Percentiles rank a stretch among this genome's conserved stretches.
These are phyloP conservation scores for Sinhomidia bicolor DNA, from an alignment of 2,888 invertebrate species.

Conservation along the genomic window DNA sequence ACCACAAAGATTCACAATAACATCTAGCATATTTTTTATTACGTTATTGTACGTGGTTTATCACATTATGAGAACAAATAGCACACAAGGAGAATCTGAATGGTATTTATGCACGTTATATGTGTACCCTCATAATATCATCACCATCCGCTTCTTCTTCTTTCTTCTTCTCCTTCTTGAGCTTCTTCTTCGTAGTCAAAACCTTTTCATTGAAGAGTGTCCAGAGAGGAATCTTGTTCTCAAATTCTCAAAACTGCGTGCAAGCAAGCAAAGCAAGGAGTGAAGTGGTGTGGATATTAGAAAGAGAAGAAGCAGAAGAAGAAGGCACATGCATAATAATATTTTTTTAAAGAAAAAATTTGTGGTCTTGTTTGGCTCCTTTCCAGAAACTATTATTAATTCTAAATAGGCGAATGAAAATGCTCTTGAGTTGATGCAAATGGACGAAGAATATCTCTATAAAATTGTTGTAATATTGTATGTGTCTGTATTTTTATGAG, in stretches of 20 bases:
- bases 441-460: no score
- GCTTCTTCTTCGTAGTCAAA: slow-evolving; percentile 21
- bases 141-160: no score
- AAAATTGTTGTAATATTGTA: no score
- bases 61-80: slow-evolving; percentile 58
- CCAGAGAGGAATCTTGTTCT: slow-evolving; percentile 44
- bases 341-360: slow-evolving; percentile 50
- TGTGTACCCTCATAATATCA: slow-evolving; percentile 4
- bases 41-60: slow-evolving; percentile 53
- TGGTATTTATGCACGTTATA: neutral
- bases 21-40: slow-evolving; percentile 56
- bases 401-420: slow-evolving; percentile 44
- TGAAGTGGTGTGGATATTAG: no score
- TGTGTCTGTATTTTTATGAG: no score
- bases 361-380: slow-evolving; percentile 64
- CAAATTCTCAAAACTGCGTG: slow-evolving; percentile 22
- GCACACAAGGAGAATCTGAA: slow-evolving; percentile 16
- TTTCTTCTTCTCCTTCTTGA: no score
- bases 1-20: slow-evolving; percentile 64
- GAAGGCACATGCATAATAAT: slow-evolving; percentile 14
- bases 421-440: slow-evolving; percentile 42
- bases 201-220: slow-evolving; percentile 12
- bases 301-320: neutral
- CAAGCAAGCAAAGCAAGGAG: neutral
- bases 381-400: slow-evolving; percentile 57